Conservation (phyloP, 2,888 invertebrate genomes). For the Sceliomorpha sp. region DNA sequence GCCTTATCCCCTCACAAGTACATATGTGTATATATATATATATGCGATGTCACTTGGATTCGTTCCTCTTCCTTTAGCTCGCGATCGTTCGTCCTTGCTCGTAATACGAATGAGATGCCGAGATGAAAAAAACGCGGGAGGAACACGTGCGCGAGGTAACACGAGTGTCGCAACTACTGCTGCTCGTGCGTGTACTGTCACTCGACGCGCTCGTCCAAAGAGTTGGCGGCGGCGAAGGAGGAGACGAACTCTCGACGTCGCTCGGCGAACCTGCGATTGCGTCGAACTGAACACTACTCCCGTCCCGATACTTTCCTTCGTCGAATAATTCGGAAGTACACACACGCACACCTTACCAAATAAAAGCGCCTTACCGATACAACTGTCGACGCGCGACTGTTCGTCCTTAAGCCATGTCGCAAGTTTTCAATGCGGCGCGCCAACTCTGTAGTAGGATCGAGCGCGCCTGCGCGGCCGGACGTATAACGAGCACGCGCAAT, state of each 20-base stretch:
- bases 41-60: too few relatives aligned
- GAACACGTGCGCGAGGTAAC: background rate
- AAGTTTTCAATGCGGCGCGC: slow-evolving; percentile 78
- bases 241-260: too few relatives aligned
- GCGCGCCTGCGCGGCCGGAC: slow-evolving; percentile 67
- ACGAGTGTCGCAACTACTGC: too few relatives aligned
- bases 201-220: background rate
- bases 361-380: slow-evolving; percentile 59
- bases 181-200: too few relatives aligned
- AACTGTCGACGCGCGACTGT: slow-evolving; percentile 79
- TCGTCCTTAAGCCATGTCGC: too few relatives aligned
- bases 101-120: too few relatives aligned
- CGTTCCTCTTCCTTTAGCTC: too few relatives aligned
- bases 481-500: slow-evolving; percentile 56
- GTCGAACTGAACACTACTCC: background rate
- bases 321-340: slow-evolving; percentile 28
- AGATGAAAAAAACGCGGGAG: too few relatives aligned
- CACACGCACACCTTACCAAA: slow-evolving; percentile 35
- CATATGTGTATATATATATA: too few relatives aligned
- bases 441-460: slow-evolving; percentile 61
- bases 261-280: too few relatives aligned
- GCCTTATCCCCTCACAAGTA: slow-evolving; percentile 23
- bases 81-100: too few relatives aligned
- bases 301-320: background rate
- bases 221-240: too few relatives aligned